A percentile compares a stretch with the other conserved stretches of the same genome.
These are phyloP conservation scores for Bombus superbus DNA, from an alignment of 1,140 invertebrate species.

Conservation along the genomic window DNA sequence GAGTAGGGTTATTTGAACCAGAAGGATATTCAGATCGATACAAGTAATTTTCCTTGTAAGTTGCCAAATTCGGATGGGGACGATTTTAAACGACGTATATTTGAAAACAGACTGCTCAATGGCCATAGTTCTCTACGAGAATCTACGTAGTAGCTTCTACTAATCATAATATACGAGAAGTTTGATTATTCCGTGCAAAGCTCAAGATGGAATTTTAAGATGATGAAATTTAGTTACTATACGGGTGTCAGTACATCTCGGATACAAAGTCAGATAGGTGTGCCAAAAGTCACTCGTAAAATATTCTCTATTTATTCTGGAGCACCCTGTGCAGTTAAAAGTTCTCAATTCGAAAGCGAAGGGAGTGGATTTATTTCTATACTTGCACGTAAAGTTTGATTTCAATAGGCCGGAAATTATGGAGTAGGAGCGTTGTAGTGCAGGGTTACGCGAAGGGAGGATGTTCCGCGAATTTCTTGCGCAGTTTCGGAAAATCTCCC, in stretches of 20 bases:
- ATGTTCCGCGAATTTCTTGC: neutral
- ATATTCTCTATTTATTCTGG: no score
- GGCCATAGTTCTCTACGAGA: no score
- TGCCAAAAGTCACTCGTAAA: no score
- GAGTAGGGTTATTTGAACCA: no score
- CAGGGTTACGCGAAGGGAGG: neutral
- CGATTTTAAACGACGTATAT: neutral
- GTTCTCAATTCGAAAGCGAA: neutral
- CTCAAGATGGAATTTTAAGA: neutral
- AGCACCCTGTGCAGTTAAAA: no score
- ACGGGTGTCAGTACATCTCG: no score
- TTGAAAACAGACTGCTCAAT: neutral
- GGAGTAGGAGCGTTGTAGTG: no score
- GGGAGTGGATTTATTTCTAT: neutral
- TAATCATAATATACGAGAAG: neutral
- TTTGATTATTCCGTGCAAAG: neutral
- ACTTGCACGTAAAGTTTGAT: neutral
- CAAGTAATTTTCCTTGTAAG: neutral
- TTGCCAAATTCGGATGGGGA: neutral
- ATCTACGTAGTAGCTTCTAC: no score
- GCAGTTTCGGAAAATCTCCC: conserved; percentile 10
- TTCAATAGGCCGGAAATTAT: neutral
- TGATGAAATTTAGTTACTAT: no score
- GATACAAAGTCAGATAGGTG: no score
- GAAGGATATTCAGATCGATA: no score